phyloP scores from a whole-genome alignment of 2,113 vertebrate genomes.

The Willisornis vidua region DNA sequence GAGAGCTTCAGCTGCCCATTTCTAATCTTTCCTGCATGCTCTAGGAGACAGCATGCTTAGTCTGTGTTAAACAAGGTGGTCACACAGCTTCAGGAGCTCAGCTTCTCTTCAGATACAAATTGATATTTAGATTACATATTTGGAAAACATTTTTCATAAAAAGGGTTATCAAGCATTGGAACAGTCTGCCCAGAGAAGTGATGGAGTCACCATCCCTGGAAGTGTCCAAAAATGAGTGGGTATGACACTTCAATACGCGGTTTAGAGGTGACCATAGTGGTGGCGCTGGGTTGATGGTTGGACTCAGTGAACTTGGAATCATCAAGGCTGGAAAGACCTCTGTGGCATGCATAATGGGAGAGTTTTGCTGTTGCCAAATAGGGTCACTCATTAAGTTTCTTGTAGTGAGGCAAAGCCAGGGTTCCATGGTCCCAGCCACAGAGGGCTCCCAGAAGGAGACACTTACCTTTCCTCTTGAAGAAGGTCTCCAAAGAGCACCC shows the following conservation, averaged over 20 bases:
- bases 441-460: not conserved
- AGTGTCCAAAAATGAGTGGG: not conserved
- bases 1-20: not conserved
- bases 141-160: not conserved
- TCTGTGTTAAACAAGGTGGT: not conserved
- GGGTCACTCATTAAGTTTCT: not conserved
- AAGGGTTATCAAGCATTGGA: not conserved
- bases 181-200: not conserved
- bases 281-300: not conserved
- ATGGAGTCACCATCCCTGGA: not conserved
- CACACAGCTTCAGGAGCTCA: not conserved
- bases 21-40: not conserved
- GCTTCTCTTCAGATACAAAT: not conserved
- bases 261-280: not conserved
- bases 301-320: not conserved
- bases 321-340: not conserved
- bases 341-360: not conserved
- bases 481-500: not conserved
- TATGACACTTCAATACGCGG: no score
- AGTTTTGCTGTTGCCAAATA: not conserved
- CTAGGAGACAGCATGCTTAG: not conserved
- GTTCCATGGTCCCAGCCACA: not conserved
- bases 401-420: not conserved
- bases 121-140: not conserved
- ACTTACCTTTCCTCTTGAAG: not conserved